These are phyloP conservation scores for Polietes domitor DNA, from an alignment of 2,888 invertebrate genomes.

Conservation along the genomic window DNA sequence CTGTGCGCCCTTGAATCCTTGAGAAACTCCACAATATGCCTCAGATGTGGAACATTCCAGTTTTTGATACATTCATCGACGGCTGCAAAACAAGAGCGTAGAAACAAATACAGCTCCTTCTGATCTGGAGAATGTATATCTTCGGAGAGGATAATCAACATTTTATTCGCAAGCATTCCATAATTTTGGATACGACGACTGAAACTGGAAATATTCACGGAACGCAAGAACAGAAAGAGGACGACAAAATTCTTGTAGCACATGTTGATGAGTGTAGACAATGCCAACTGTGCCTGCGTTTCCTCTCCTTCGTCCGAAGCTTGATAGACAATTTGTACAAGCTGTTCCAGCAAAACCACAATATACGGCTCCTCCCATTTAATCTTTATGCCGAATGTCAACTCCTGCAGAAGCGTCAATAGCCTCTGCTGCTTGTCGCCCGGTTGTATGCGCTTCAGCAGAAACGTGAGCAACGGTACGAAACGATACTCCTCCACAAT, in stretches of 20 bases:
- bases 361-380: constrained; percentile 91
- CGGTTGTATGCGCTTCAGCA: constrained; percentile 73
- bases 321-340: constrained; percentile 86
- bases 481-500: constrained; percentile 78
- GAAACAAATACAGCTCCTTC: constrained; percentile 75
- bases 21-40: constrained; percentile 78
- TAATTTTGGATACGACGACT: constrained; percentile 76
- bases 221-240: constrained; percentile 87
- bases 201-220: constrained; percentile 83
- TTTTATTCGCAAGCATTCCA: constrained; percentile 78
- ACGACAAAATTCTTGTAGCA: constrained; percentile 90
- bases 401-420: constrained; percentile 82
- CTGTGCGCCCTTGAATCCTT: constrained; percentile 75
- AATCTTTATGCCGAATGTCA: constrained; percentile 90
- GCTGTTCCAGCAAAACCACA: constrained; percentile 84
- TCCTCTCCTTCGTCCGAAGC: constrained; percentile 69
- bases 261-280: constrained; percentile 89
- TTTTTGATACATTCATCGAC: constrained; percentile 75
- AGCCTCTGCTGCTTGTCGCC: constrained; percentile 75
- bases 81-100: constrained; percentile 76
- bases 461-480: constrained; percentile 75
- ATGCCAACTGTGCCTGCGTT: constrained; percentile 79
- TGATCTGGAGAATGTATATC: constrained; percentile 76
- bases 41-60: constrained; percentile 77
- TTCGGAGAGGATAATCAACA: constrained; percentile 79